Evolutionary conservation across 2,113 vertebrate genomes (phyloP), one percentile per base, ranked within the genome.

Genomic region (Takifugu bimaculatus): DNA sequence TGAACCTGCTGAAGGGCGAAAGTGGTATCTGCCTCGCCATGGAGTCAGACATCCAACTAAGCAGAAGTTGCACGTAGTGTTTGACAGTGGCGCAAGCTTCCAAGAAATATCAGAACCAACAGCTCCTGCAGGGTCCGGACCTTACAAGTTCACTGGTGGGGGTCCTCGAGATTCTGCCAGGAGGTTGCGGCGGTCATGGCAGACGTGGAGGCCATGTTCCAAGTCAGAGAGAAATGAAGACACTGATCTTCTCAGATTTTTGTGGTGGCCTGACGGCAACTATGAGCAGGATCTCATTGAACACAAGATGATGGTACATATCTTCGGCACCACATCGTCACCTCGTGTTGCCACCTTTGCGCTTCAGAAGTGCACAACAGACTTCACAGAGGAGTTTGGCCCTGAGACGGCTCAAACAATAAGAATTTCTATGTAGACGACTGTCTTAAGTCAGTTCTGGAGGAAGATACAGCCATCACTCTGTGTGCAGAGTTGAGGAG

Each of bases 21-120:
- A 1, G 14, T 72, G 45, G 57, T 61, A 55, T 45, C 6, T 65
- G 26, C 69, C 55, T 65, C 63, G 50, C 11, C 55, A 60, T 6
- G 45, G 42, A 2, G 50, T 63, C 10, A 50, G 54, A 51, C 54
- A 65, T 50, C 54, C 47, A 51, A 20, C 10, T 3, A 57, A 65
- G 15, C 11, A 50, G 10, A 56, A 50, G 5, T 25, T 56, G 3
- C 6, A 5, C 14, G 52, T 64, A 6, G 45, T 63, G 11, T 64
- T 64, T 5, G 29, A 29, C 5, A 4, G 29, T 29, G 29, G 29
- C 29, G 29, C 29, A 4, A 4, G 3, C 3, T 29, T 4, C 5
- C 29, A 29, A 5, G 29, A 5, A 29, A 5, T 29, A 3, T 29
- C 29, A 29, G 5, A 29, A 49, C 20, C 4, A 20, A 4, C 48